These are phyloP conservation scores for Chloroclystis v-ata DNA, from an alignment of 2,888 invertebrate genomes.

Conservation along the genomic window DNA sequence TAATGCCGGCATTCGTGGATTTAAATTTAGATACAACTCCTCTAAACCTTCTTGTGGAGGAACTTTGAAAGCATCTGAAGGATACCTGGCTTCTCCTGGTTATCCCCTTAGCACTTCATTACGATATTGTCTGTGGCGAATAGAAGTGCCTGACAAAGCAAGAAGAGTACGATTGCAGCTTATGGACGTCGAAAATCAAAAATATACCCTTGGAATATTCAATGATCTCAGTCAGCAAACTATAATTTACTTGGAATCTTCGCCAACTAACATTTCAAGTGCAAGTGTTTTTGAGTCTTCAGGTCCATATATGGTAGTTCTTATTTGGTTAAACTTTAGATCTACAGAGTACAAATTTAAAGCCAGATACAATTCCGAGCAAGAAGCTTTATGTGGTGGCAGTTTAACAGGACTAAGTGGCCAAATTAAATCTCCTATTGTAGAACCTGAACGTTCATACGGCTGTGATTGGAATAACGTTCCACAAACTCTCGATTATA, in stretches of 20 bases:
- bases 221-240: conserved; percentile 73
- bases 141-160: conserved; percentile 52
- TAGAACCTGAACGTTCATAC: conserved; percentile 47
- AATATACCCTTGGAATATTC: conserved; percentile 60
- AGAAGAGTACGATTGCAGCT: conserved; percentile 69
- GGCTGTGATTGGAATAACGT: conserved; percentile 58
- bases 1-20: conserved; percentile 61
- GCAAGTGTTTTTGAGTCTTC: conserved; percentile 77
- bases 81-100: conserved; percentile 83
- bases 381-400: conserved; percentile 68
- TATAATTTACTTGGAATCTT: conserved; percentile 42
- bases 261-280: conserved; percentile 31
- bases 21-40: conserved; percentile 80
- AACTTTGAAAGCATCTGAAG: conserved; percentile 77
- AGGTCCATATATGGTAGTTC: conserved; percentile 80
- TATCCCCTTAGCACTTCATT: conserved; percentile 77
- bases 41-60: conserved; percentile 82
- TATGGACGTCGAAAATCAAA: conserved; percentile 67
- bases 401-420: conserved; percentile 43
- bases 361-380: conserved; percentile 81
- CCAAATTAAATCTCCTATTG: conserved; percentile 45
- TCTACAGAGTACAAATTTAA: conserved; percentile 82
- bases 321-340: conserved; percentile 73
- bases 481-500: conserved; percentile 17
- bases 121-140: conserved; percentile 58